Conservation (phyloP, 1,140 invertebrate species). For the Pachypsylla venusta region DNA sequence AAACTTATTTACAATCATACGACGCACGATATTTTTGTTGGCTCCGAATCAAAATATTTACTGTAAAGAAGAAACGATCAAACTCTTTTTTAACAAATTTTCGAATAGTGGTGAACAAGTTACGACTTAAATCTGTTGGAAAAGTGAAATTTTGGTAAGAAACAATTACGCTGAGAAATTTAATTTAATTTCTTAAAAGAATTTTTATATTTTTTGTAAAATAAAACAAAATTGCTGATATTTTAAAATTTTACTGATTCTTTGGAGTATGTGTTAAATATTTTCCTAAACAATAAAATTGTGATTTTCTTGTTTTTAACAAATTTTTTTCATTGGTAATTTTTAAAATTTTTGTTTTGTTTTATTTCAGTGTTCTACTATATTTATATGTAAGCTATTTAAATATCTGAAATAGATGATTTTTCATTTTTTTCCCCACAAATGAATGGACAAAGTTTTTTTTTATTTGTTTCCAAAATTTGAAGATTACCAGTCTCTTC, state of each 20-base stretch:
- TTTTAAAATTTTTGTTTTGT: too few species aligned
- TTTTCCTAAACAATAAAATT: too few species aligned
- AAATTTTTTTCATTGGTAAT: too few species aligned
- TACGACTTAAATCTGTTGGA: slow-evolving; percentile 6
- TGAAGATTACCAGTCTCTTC: too few species aligned
- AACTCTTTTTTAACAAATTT: not conserved
- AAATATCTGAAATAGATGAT: too few species aligned
- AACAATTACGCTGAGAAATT: not conserved
- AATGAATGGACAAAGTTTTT: too few species aligned
- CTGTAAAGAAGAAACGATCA: slow-evolving; percentile 1
- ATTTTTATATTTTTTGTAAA: not conserved
- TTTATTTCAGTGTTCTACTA: too few species aligned
- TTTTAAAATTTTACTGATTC: too few species aligned
- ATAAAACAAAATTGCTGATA: not conserved
- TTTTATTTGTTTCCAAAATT: too few species aligned
- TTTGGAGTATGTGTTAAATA: too few species aligned
- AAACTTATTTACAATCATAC: not conserved
- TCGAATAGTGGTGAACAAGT: slow-evolving; percentile 8
- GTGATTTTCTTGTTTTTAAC: not conserved
- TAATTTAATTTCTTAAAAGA: not conserved
- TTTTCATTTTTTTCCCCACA: too few species aligned
- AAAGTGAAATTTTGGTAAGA: slow-evolving; percentile 1
- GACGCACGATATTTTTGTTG: slow-evolving; percentile 3
- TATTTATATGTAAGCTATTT: not conserved
- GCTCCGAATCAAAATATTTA: slow-evolving; percentile 4